Percentiles rank a stretch among this genome's conserved stretches.
Conservation (phyloP, 2,888 invertebrate genomes). For the Conops quadrifasciatus region DNA sequence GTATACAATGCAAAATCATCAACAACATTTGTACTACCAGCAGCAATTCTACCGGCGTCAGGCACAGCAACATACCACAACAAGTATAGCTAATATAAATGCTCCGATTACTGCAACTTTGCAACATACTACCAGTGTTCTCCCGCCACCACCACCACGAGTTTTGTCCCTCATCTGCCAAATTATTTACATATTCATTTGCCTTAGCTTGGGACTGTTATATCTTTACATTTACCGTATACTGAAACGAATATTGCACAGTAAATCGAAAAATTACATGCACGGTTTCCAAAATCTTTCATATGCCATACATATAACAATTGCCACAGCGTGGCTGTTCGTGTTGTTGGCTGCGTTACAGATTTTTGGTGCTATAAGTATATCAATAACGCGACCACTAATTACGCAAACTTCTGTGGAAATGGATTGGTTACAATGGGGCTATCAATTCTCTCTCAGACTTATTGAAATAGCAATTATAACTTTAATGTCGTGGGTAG, state of each 20-base stretch:
- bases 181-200: conserved; percentile 85
- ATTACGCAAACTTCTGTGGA: conserved; percentile 66
- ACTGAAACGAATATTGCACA: conserved; percentile 76
- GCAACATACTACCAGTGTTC: conserved; percentile 41
- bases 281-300: conserved; percentile 83
- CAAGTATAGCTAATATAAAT: conserved; percentile 2
- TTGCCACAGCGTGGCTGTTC: conserved; percentile 86
- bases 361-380: conserved; percentile 80
- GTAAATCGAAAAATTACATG: conserved; percentile 81
- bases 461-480: conserved; percentile 89
- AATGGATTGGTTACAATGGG: conserved; percentile 91
- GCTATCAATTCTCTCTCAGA: conserved; percentile 86
- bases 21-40: conserved; percentile 56
- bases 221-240: conserved; percentile 86
- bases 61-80: conserved; percentile 43
- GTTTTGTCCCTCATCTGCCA: conserved; percentile 81
- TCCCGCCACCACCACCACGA: conserved; percentile 62
- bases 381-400: conserved; percentile 65
- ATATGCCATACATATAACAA: conserved; percentile 88
- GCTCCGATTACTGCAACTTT: conserved; percentile 28
- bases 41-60: conserved; percentile 56
- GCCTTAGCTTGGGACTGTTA: conserved; percentile 82
- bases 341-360: conserved; percentile 84
- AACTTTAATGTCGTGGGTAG: conserved; percentile 85
- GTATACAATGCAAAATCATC: conserved; percentile 61